These are phyloP conservation scores for Balanococcus diminutus DNA, from an alignment of 2,888 invertebrate species.

Conservation along the genomic window DNA sequence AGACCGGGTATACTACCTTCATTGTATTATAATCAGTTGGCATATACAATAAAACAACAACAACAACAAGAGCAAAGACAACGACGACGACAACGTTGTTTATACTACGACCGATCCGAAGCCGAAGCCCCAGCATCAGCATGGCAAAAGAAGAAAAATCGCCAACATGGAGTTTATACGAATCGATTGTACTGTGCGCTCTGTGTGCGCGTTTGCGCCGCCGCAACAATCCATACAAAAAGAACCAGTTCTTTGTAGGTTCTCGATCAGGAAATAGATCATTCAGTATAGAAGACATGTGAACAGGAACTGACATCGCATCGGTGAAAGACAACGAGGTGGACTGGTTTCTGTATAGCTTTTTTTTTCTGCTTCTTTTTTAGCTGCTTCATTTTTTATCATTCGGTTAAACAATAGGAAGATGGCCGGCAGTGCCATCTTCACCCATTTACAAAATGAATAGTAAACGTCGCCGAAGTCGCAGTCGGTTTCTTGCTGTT, in stretches of 20 bases:
- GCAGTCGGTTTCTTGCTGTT: too few species aligned
- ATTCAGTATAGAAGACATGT: slow-evolving; percentile 53
- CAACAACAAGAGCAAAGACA: too few species aligned
- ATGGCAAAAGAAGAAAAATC: slow-evolving; percentile 34
- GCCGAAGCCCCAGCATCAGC: too few species aligned
- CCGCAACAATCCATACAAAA: slow-evolving; percentile 47
- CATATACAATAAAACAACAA: too few species aligned
- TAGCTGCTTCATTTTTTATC: neutral
- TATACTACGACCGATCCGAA: neutral
- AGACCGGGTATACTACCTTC: too few species aligned
- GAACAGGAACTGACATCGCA: slow-evolving; percentile 53
- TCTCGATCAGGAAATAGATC: slow-evolving; percentile 54
- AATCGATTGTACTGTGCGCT: slow-evolving; percentile 40
- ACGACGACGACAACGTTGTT: slow-evolving; percentile 33
- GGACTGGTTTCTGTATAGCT: slow-evolving; percentile 43
- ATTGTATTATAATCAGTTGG: slow-evolving; percentile 53
- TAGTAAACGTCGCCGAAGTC: slow-evolving; percentile 20
- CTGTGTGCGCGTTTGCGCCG: slow-evolving; percentile 27
- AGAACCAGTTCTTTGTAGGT: slow-evolving; percentile 53
- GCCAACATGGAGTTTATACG: slow-evolving; percentile 55
- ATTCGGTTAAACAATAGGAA: slow-evolving; percentile 53
- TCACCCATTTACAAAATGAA: slow-evolving; percentile 53
- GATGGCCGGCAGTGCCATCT: slow-evolving; percentile 53
- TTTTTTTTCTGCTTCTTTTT: neutral
- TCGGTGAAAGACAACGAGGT: slow-evolving; percentile 53